These are phyloP conservation scores for Tichodroma muraria DNA, from an alignment of 2,113 vertebrate species.

Conservation along the genomic window DNA sequence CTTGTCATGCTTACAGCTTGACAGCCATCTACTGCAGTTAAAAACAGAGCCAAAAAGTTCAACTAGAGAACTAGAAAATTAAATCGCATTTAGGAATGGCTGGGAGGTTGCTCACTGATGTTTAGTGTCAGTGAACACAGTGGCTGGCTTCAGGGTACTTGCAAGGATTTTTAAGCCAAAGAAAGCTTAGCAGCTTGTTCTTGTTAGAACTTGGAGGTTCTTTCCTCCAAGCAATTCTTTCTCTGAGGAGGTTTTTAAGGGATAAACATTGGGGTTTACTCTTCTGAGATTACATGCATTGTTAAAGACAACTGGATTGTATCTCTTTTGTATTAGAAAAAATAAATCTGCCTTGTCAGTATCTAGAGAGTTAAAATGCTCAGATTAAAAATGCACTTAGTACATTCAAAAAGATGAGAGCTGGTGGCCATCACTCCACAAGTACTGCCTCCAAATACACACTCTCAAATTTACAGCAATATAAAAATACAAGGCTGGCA, in stretches of 20 bases:
- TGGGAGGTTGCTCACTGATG: not conserved
- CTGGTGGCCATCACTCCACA: not conserved
- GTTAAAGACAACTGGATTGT: not conserved
- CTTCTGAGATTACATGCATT: not conserved
- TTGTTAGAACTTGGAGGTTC: no score
- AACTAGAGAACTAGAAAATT: not conserved
- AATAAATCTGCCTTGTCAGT: not conserved
- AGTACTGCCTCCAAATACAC: not conserved
- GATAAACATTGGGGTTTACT: not conserved
- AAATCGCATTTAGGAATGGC: not conserved
- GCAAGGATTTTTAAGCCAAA: not conserved
- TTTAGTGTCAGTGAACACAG: not conserved
- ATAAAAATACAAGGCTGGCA: not conserved
- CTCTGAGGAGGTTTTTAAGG: not conserved
- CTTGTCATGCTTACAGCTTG: not conserved
- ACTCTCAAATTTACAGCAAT: not conserved
- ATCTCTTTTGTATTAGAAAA: not conserved
- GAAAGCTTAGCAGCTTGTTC: not conserved
- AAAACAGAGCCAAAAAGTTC: not conserved
- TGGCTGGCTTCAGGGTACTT: not conserved
- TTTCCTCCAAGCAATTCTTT: not conserved
- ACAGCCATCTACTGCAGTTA: not conserved
- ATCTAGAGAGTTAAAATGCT: not conserved
- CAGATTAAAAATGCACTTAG: not conserved
- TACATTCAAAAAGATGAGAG: not conserved